A percentile compares a stretch with the other conserved stretches of the same genome.
phyloP scores from a whole-genome alignment of 2,113 vertebrate genomes.

The Echinops telfairi region DNA sequence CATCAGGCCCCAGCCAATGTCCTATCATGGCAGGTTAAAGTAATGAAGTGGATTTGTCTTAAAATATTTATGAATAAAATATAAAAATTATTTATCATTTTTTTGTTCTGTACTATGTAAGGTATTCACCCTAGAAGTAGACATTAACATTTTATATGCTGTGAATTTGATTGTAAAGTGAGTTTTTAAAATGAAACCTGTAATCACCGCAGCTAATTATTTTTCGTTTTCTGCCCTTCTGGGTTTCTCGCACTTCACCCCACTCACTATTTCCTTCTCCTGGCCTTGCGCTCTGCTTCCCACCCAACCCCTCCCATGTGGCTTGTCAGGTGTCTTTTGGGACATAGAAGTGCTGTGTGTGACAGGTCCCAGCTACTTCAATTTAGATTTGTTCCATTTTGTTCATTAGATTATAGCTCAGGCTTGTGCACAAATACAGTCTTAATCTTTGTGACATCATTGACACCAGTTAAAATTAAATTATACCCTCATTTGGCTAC shows the following conservation, averaged over 20 bases:
- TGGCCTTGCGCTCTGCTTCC: slow-evolving; percentile 50
- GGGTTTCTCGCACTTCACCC: slow-evolving; percentile 3
- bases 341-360: neutral
- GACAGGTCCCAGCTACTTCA: slow-evolving; percentile 49
- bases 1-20: neutral
- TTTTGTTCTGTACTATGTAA: neutral
- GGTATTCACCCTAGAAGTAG: slow-evolving; percentile 65
- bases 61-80: slow-evolving; percentile 70
- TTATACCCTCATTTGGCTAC: neutral
- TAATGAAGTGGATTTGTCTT: slow-evolving; percentile 60
- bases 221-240: slow-evolving; percentile 53
- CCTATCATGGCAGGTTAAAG: neutral
- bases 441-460: neutral
- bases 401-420: neutral
- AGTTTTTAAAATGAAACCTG: slow-evolving; percentile 59
- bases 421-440: neutral
- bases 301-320: slow-evolving; percentile 61
- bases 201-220: slow-evolving; percentile 70
- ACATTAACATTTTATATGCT: slow-evolving; percentile 44
- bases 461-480: neutral
- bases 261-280: neutral
- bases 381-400: neutral
- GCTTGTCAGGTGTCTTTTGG: slow-evolving; percentile 44
- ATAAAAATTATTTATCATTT: slow-evolving; percentile 61
- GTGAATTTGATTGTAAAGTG: slow-evolving; percentile 64